Evolutionary conservation across 2,113 vertebrate species (phyloP), one percentile per base, ranked within the genome.

Genomic region (Calyptommatus sinebrachiatus): DNA sequence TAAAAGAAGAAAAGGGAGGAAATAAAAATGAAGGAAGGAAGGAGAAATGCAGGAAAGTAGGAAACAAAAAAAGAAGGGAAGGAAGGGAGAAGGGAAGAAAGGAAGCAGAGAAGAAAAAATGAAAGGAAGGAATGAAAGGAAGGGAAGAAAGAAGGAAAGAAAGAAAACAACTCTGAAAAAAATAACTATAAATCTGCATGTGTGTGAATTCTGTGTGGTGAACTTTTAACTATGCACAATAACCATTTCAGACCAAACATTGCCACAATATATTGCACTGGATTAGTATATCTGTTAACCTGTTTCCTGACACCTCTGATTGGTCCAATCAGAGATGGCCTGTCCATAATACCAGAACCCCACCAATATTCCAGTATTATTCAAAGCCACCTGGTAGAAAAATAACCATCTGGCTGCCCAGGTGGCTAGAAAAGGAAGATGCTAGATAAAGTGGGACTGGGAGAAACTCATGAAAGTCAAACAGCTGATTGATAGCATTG

Each of bases 281-380:
- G 53, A 18, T 18, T 57, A 57, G 53, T 88, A 85, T 73, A 80
- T 87, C 91, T 83, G 73, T 93, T 89, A 94, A 86, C 89, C 87
- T 89, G 90, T 89, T 95, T 94, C 94, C 92, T 92, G 89, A 85
- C 92, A 93, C n/a, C n/a, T n/a, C n/a, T 93, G 93, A 94, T 91
- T 91, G 94, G 92, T 93, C 91, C 91, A 89, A 87, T 90, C 91
- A 89, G 87, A 87, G 83, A 80, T 90, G 83, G 87, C 90, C 82
- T 41, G 29, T 21, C 89, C 92, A 90, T 86, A 57, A n/a, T 85
- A 77, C 86, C 77, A 86, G 86, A 89, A 91, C 94, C 93, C 92
- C 92, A 93, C 89, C 79, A 87, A 86, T 90, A 91, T 83, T 0
- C 0, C 90, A 84, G 89, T 91, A 94, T 95, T 94, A 94, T 93